Base-by-base conservation (phyloP, 2,113 vertebrate genomes). In the Cynocephalus volans region DNA sequence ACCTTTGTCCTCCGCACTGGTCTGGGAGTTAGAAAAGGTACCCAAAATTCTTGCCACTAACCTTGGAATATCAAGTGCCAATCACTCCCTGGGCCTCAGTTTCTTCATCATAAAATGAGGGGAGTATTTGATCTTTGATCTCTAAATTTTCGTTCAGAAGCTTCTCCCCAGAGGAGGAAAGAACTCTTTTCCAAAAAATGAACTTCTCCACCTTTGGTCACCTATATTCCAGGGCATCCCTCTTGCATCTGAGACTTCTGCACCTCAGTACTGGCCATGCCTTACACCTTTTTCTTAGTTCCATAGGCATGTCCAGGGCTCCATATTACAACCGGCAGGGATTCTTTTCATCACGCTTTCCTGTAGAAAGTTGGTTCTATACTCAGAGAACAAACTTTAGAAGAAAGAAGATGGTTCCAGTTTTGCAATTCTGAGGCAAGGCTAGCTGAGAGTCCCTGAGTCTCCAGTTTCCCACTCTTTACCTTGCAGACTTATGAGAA, bases 101-200 rank as follows among this genome's bases (percentile, higher is more conserved):
- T 83, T 62, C 48, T 87, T 93, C 89, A 19, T 52, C 52, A 45
- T 64, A 60, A 97, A 86, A 83, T 26, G 3, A 88, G 21, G 13
- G 48, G 11, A 14, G 1, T 19, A 2, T 72, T 80, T 9, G 3
- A 76, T 80, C 36, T 84, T 80, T n/a, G 23, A 67, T 72, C 24
- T 54, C 45, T 31, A 85, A 79, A 18, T 10, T 90, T 95, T 84
- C 9, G 31, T 67, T 76, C 65, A 92, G 41, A 96, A 90, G 10
- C 41, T 23, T 80, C 52, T 93, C n/a, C 14, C 31, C 45, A 79
- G 65, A 87, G 48, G 23, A 41, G 19, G 60, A 50, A 50, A 69
- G 64, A 77, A 69, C n/a, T 2, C 45, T 58, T 88, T 90, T 45
- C 11, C 73, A 54, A 60, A 23, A 45, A 85, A 84, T 52, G 36